These are phyloP conservation scores for Lynx canadensis DNA, from an alignment of 2,113 vertebrate genomes.

Conservation along the genomic window DNA sequence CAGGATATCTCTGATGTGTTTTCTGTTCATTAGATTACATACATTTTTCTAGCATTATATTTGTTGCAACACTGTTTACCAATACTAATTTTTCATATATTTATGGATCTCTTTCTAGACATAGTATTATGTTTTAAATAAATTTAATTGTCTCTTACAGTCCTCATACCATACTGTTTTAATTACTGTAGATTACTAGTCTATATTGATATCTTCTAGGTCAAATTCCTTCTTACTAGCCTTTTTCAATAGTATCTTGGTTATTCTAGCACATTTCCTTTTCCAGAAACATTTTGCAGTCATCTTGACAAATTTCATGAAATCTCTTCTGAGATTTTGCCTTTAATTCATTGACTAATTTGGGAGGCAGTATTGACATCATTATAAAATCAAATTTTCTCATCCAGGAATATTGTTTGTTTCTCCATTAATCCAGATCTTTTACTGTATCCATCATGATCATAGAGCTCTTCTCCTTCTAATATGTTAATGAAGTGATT, in stretches of 20 bases:
- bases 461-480: neutral
- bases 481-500: neutral
- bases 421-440: neutral
- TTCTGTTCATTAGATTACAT: neutral
- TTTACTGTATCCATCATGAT: neutral
- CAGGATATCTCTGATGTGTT: neutral
- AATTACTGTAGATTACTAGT: neutral
- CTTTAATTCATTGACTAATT: neutral
- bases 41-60: neutral
- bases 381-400: conserved; percentile 30
- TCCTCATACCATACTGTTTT: neutral
- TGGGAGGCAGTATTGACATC: neutral
- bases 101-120: neutral
- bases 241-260: neutral
- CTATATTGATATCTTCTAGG: neutral
- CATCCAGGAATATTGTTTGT: neutral
- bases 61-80: neutral
- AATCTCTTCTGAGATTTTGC: conserved; percentile 39
- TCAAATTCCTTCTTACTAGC: neutral
- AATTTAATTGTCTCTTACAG: neutral
- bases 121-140: neutral
- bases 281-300: conserved; percentile 30
- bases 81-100: neutral
- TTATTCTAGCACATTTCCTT: conserved; percentile 12
- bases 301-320: conserved; percentile 14